Evolutionary conservation across 1,140 invertebrate genomes (phyloP).

Genomic region (Tetraneura akinire): DNA sequence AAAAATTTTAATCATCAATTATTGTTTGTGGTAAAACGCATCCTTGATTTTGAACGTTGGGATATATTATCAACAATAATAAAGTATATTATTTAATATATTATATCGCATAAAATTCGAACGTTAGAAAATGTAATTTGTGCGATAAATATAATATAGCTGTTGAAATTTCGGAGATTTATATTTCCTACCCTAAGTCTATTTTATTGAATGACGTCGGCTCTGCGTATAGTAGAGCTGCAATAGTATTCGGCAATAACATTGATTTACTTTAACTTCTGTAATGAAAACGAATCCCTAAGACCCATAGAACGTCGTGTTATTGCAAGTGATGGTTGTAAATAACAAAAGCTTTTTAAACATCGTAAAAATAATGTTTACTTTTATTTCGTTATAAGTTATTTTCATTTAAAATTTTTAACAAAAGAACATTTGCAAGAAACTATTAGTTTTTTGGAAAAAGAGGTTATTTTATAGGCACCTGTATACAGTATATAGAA

Average conservation of each 20-base stretch:
- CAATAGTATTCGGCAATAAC: background rate
- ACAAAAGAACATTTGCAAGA: too few relatives aligned
- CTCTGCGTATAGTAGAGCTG: too few relatives aligned
- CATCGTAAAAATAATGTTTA: background rate
- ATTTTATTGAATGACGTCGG: background rate
- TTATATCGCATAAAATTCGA: background rate
- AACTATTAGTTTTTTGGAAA: too few relatives aligned
- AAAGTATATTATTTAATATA: too few relatives aligned
- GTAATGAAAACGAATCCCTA: conserved; percentile 8
- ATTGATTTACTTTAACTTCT: conserved; percentile 17
- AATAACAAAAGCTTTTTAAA: background rate
- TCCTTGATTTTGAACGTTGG: too few relatives aligned
- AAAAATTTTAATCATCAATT: too few relatives aligned
- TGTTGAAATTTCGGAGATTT: conserved; percentile 9
- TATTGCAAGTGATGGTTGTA: background rate
- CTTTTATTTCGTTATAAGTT: background rate
- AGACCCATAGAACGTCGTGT: background rate
- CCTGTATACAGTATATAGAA: too few relatives aligned
- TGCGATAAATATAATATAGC: background rate
- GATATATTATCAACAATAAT: too few relatives aligned
- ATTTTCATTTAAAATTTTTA: too few relatives aligned
- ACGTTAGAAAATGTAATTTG: background rate
- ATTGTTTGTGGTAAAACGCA: too few relatives aligned
- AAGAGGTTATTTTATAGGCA: too few relatives aligned
- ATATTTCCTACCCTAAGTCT: background rate